These are phyloP conservation scores for Tenualosa ilisha DNA, from an alignment of 2,797 vertebrate genomes.

Conservation along the genomic window DNA sequence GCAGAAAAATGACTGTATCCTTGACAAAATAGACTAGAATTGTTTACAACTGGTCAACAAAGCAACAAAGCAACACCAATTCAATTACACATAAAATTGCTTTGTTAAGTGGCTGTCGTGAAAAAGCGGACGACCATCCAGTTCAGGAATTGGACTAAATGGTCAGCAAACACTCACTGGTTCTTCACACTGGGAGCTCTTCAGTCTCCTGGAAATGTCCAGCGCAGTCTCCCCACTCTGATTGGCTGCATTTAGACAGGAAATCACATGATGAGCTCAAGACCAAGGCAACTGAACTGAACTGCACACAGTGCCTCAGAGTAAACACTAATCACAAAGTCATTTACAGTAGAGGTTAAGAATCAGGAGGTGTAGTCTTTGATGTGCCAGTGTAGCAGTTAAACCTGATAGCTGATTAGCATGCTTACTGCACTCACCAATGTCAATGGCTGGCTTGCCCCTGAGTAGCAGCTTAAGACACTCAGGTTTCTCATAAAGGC, in stretches of 20 bases:
- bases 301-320: not conserved
- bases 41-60: not conserved
- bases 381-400: not conserved
- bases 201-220: conserved; percentile 81
- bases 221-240: conserved; percentile 84
- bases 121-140: not conserved
- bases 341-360: not conserved
- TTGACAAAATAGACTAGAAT: not conserved
- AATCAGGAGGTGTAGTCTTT: not conserved
- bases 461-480: conserved; percentile 87
- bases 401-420: not conserved
- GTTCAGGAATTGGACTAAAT: not conserved
- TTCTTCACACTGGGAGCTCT: conserved; percentile 82
- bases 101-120: not conserved
- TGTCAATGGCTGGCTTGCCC: conserved; percentile 83
- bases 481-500: conserved; percentile 83
- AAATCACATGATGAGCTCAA: not conserved
- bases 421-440: conserved; percentile 70
- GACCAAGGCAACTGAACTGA: not conserved
- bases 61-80: not conserved
- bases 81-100: not conserved
- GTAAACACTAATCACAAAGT: not conserved
- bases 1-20: not conserved
- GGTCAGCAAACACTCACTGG: conserved; percentile 71
- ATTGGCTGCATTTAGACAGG: conserved; percentile 73